Evolutionary conservation across 2,797 vertebrate genomes (phyloP), one percentile per base, ranked within the genome.

Genomic region (Phrynocephalus forsythii): DNA sequence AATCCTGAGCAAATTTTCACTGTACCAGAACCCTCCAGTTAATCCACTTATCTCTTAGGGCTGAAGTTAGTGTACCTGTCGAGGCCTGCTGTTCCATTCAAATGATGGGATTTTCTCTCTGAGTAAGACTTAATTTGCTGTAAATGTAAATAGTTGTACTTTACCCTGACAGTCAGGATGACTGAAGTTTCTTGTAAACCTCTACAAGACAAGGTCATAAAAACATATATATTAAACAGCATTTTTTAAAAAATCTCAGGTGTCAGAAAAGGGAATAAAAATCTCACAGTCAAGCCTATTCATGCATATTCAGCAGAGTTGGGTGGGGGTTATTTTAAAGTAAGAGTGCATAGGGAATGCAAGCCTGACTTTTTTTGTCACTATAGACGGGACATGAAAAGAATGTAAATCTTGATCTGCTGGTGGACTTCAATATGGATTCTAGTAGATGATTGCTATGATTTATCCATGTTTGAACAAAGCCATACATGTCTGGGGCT

Each of bases 51-150:
- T 86, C 86, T 0, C 33, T 71, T 76, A 88, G 83, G 87, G 26
- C 0, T 88, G 91, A 91, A 84, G 22, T 44, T 84, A 69, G 63
- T 38, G 20, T 84, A 87, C 89, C 82, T 86, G 81, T 44, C 0
- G 3, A 87, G 48, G 84, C 0, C 0, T 91, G 86, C 88, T 78
- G 67, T 66, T 91, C 89, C 28, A 71, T 91, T 91, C 89, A 86
- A 91, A 88, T 0, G 1, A 79, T 82, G 52, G 89, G 93, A 92
- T 95, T 95, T 94, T 85, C 91, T 91, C 82, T 86, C 38, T 72
- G 86, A 81, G 78, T 67, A 52, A 86, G 71, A 87, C 86, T 87
- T n/a, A 88, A 84, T 63, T 10, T 50, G 11, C 81, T 90, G 90
- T 90, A 91, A 88, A 91, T 91, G 84, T 83, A 94, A 92, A 90